Conservation (phyloP, 2,113 vertebrate genomes). For the Numenius arquata region DNA sequence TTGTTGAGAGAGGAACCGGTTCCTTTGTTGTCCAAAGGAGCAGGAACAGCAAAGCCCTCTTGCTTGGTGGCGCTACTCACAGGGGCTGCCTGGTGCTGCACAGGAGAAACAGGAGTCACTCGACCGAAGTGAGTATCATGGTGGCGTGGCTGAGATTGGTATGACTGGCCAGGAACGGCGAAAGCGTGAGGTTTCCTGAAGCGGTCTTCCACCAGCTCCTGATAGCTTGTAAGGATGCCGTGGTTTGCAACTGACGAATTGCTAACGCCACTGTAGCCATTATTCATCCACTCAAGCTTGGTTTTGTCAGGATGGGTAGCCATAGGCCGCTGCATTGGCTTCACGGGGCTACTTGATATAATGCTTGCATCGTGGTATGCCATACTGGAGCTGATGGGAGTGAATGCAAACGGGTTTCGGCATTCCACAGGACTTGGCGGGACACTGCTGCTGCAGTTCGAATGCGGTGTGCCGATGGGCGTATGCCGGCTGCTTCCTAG, state of each 20-base stretch:
- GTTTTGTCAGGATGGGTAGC: constrained; percentile 97
- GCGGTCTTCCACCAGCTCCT: constrained; percentile 93
- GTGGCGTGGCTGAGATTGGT: constrained; percentile 87
- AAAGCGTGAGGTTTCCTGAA: constrained; percentile 98
- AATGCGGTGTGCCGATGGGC: constrained; percentile 92
- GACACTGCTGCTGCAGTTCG: constrained; percentile 94
- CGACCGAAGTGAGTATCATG: constrained; percentile 89
- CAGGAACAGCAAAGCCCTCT: constrained; percentile 96
- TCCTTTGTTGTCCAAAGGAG: constrained; percentile 92
- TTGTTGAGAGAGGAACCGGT: constrained; percentile 70
- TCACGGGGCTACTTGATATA: constrained; percentile 93
- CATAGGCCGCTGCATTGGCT: constrained; percentile 97
- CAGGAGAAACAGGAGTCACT: constrained; percentile 92
- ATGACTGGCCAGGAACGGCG: constrained; percentile 91
- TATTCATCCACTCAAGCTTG: constrained; percentile 97
- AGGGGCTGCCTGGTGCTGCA: constrained; percentile 86
- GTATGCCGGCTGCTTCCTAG: constrained; percentile 94
- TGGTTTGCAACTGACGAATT: constrained; percentile 78
- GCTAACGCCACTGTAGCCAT: constrained; percentile 80
- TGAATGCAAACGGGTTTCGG: constrained; percentile 96
- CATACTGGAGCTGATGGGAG: constrained; percentile 95
- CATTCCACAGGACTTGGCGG: constrained; percentile 97
- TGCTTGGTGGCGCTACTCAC: constrained; percentile 84
- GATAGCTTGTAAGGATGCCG: constrained; percentile 90
- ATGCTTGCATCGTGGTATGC: constrained; percentile 91